phyloP scores from a whole-genome alignment of 2,888 invertebrate species.

The Gasteruption jaculator region DNA sequence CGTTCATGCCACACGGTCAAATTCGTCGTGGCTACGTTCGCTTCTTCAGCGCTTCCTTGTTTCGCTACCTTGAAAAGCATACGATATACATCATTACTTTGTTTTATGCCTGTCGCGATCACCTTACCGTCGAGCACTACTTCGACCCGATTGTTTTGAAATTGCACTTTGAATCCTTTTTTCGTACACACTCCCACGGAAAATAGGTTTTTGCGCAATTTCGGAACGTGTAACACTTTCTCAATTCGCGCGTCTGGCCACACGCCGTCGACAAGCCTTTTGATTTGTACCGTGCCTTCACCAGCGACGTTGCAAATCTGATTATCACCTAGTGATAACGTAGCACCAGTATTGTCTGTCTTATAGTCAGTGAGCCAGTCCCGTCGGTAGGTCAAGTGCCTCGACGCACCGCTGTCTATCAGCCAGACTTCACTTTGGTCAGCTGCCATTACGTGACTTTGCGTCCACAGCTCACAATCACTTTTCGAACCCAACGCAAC shows the following conservation, averaged over 20 bases:
- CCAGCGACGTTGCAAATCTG: slow-evolving; percentile 15
- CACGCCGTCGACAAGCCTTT: slow-evolving; percentile 14
- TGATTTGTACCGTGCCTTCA: slow-evolving; percentile 13
- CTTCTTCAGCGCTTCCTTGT: slow-evolving; percentile 6
- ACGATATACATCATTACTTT: slow-evolving; percentile 25
- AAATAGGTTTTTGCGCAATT: slow-evolving; percentile 29
- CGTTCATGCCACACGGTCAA: slow-evolving; percentile 8
- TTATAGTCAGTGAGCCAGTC: slow-evolving; percentile 24
- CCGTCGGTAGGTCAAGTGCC: slow-evolving; percentile 19
- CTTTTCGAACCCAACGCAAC: slow-evolving; percentile 8
- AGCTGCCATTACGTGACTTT: slow-evolving; percentile 11
- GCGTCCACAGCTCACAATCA: slow-evolving; percentile 10
- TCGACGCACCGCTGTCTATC: slow-evolving; percentile 24
- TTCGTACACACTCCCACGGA: slow-evolving; percentile 27
- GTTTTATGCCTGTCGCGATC: slow-evolving; percentile 21
- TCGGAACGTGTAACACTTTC: slow-evolving; percentile 28
- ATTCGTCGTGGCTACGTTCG: slow-evolving; percentile 15
- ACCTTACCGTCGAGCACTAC: slow-evolving; percentile 13
- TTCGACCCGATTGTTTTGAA: slow-evolving; percentile 13
- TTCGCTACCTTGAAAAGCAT: slow-evolving; percentile 20
- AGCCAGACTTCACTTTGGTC: slow-evolving; percentile 22
- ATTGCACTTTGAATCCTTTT: slow-evolving; percentile 20
- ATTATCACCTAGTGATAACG: slow-evolving; percentile 20
- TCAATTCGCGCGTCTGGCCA: slow-evolving; percentile 20
- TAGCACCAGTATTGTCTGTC: slow-evolving; percentile 2